These are phyloP conservation scores for Cossypha heuglini DNA, from an alignment of 2,797 vertebrate genomes.

Conservation along the genomic window DNA sequence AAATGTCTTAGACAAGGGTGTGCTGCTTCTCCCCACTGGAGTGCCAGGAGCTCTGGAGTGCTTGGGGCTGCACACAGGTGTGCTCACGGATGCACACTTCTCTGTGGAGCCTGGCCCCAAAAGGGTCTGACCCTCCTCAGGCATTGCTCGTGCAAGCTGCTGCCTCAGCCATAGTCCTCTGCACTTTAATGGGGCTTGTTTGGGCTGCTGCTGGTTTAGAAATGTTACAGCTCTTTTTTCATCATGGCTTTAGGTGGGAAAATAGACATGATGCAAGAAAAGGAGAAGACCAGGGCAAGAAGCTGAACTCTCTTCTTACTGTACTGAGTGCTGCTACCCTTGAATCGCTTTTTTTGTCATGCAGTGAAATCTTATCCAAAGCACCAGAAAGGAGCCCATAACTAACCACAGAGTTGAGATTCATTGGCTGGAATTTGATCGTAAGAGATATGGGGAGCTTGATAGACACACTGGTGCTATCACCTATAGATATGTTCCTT, in stretches of 20 bases:
- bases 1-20: rapidly evolving
- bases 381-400: neutral
- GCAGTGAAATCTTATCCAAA: neutral
- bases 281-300: neutral
- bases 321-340: neutral
- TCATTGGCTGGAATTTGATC: neutral
- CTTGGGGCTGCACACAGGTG: rapidly evolving
- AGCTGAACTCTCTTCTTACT: neutral
- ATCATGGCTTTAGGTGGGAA: neutral
- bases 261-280: neutral
- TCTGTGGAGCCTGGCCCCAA: neutral
- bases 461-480: neutral
- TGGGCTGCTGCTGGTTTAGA: neutral
- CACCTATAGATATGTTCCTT: neutral
- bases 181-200: neutral
- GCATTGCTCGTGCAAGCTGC: neutral
- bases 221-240: neutral
- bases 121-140: neutral
- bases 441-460: neutral
- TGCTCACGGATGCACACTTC: neutral
- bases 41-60: neutral
- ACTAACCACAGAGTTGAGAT: neutral
- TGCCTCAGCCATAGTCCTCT: neutral
- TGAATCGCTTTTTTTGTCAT: neutral
- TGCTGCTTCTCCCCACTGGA: neutral